Evolutionary conservation across 2,113 vertebrate genomes (phyloP).

Genomic region (Lycaon pictus): DNA sequence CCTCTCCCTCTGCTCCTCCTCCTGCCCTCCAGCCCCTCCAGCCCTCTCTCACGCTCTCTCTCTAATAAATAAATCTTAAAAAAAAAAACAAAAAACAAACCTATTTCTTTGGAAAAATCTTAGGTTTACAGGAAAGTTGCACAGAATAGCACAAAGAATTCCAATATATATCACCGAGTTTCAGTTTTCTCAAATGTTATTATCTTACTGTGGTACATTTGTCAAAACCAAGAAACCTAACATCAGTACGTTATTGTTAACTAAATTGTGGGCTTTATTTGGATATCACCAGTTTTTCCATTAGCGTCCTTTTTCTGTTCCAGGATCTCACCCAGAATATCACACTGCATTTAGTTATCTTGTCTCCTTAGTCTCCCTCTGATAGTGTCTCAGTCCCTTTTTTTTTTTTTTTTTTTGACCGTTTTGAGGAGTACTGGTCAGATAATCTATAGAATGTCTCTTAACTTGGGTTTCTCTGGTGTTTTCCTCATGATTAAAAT

Average conservation of each 20-base stretch:
- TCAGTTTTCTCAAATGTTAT: background rate
- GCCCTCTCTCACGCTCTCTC: background rate
- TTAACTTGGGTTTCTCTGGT: background rate
- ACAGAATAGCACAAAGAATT: background rate
- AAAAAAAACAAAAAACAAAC: background rate
- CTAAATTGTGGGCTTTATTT: background rate
- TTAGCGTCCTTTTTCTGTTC: background rate
- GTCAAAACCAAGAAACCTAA: background rate
- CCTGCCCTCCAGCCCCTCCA: background rate
- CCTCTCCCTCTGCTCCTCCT: background rate
- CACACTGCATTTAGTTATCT: background rate
- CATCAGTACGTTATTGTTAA: background rate
- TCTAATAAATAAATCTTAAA: background rate
- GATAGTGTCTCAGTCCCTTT: background rate
- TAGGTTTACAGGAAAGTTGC: background rate
- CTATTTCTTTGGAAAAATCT: background rate
- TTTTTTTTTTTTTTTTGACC: background rate
- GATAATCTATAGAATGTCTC: background rate
- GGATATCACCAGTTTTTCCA: background rate
- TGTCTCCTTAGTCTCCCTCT: background rate
- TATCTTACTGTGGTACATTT: background rate
- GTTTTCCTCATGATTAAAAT: conserved; percentile 13
- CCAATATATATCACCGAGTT: background rate
- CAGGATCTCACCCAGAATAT: background rate
- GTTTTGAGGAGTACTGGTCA: background rate